phyloP scores from a whole-genome alignment of 2,888 invertebrate species.

The Sphaerophoria rueppellii region DNA sequence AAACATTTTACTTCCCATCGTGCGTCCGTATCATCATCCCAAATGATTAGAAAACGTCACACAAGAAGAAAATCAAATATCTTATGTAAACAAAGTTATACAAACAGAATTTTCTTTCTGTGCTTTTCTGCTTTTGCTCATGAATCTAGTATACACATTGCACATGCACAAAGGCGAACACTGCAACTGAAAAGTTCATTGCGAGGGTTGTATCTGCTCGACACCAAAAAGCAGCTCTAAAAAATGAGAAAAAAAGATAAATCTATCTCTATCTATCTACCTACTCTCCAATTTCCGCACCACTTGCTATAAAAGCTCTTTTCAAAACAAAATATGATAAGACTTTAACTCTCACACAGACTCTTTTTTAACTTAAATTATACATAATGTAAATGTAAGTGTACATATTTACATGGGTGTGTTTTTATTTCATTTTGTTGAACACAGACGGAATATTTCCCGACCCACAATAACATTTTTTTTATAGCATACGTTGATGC shows the following conservation, averaged over 20 bases:
- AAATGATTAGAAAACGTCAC: too few species aligned
- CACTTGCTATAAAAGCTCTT: constrained; percentile 28
- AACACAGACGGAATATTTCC: not conserved
- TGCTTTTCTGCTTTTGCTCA: not conserved
- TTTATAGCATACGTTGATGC: not conserved
- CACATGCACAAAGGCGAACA: constrained; percentile 47
- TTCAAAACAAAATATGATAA: constrained; percentile 10
- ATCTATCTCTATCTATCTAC: too few species aligned
- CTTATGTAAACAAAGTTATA: not conserved
- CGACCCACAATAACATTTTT: constrained; percentile 13
- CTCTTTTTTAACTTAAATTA: not conserved
- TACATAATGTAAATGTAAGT: not conserved
- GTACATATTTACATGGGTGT: not conserved
- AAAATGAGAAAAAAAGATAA: not conserved
- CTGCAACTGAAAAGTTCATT: constrained; percentile 46
- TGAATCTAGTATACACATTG: constrained; percentile 16
- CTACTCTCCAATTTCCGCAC: constrained; percentile 7
- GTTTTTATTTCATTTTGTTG: not conserved
- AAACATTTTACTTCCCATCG: too few species aligned
- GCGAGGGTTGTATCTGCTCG: constrained; percentile 43
- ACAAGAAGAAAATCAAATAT: not conserved
- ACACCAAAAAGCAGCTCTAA: not conserved
- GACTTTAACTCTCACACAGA: constrained; percentile 13
- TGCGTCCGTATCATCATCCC: too few species aligned
- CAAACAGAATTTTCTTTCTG: not conserved